Percentiles rank a stretch among this genome's conserved stretches.
Evolutionary conservation across 2,888 invertebrate species (phyloP).

Genomic region (Arctia plantaginis): DNA sequence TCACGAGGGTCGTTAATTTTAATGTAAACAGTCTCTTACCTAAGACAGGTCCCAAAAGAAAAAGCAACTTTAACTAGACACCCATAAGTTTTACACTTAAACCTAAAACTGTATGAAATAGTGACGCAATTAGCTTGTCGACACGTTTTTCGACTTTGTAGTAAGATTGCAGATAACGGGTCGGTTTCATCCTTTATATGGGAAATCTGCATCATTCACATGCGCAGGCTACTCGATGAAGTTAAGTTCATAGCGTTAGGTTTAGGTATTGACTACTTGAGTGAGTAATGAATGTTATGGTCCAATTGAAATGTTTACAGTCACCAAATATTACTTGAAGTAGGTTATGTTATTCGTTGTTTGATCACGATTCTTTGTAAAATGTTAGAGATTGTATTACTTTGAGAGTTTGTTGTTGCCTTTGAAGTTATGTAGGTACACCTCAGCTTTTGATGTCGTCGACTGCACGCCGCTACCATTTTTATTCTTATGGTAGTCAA

Average conservation of each 20-base stretch:
- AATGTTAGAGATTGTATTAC: slow-evolving; percentile 2
- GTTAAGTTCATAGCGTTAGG: slow-evolving; percentile 44
- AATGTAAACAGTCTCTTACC: slow-evolving; percentile 59
- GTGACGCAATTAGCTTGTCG: slow-evolving; percentile 16
- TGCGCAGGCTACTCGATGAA: slow-evolving; percentile 48
- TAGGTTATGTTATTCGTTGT: slow-evolving; percentile 37
- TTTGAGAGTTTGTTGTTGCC: background rate
- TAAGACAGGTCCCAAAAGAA: slow-evolving; percentile 51
- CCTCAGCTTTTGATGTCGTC: background rate
- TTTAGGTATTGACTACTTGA: slow-evolving; percentile 28
- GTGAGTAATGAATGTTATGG: slow-evolving; percentile 57
- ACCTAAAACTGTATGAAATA: background rate
- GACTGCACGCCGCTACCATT: background rate
- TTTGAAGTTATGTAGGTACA: background rate
- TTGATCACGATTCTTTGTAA: slow-evolving; percentile 38
- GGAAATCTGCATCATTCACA: slow-evolving; percentile 71
- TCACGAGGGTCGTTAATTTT: slow-evolving; percentile 50
- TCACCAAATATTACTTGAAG: slow-evolving; percentile 34
- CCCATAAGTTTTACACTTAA: background rate
- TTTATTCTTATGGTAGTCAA: background rate
- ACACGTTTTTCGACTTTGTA: background rate
- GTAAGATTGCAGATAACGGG: slow-evolving; percentile 50
- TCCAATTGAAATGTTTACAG: slow-evolving; percentile 52
- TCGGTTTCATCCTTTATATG: slow-evolving; percentile 69
- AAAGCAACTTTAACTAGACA: slow-evolving; percentile 26